These are phyloP conservation scores for Cottoperca gobio DNA, from an alignment of 2,797 vertebrate genomes.

Conservation along the genomic window DNA sequence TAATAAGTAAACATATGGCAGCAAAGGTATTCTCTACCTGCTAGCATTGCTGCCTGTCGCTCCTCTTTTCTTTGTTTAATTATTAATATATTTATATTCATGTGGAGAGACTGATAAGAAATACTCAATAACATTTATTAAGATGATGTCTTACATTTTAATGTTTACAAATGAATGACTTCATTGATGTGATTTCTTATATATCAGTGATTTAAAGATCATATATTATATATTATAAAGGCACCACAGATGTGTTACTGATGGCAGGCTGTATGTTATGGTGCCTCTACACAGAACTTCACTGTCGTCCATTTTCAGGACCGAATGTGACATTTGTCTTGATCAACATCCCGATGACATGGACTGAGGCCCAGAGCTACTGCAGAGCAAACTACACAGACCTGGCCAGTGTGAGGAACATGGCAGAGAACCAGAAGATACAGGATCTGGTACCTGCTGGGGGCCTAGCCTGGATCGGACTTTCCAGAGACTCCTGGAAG, in stretches of 20 bases:
- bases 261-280: neutral
- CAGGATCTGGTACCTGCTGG: fast-evolving
- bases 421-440: conserved; percentile 2
- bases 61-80: no score
- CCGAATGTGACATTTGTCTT: neutral
- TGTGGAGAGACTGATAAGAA: neutral
- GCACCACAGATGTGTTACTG: neutral
- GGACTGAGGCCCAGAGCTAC: conserved; percentile 50
- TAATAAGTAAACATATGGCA: no score
- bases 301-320: conserved; percentile 22
- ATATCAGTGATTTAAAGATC: neutral
- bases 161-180: neutral
- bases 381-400: conserved; percentile 56
- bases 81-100: no score
- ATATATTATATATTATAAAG: neutral
- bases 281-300: conserved; percentile 4
- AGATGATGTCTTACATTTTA: neutral
- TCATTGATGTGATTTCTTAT: neutral
- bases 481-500: conserved; percentile 46
- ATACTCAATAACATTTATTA: neutral
- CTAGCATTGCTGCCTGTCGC: no score
- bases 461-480: conserved; percentile 38
- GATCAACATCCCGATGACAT: fast-evolving
- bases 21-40: no score
- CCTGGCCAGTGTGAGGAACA: conserved; percentile 52